phyloP scores from a whole-genome alignment of 2,888 invertebrate genomes.

The Allygus modestus region DNA sequence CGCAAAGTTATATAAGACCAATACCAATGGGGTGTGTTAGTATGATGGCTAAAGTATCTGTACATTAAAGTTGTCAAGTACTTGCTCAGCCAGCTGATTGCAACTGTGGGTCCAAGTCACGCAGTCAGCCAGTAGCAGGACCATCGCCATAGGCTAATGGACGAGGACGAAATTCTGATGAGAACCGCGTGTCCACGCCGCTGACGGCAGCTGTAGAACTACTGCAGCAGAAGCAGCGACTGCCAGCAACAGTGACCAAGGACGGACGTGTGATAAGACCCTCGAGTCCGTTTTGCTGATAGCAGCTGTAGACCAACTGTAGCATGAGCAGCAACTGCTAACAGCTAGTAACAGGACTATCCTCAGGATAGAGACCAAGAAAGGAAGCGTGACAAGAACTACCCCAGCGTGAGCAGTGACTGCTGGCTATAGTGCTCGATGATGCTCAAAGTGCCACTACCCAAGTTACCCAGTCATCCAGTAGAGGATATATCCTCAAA shows the following conservation, averaged over 20 bases:
- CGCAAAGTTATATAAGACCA: too few relatives aligned
- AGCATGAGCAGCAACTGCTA: too few relatives aligned
- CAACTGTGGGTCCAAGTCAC: too few relatives aligned
- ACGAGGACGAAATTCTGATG: conserved; percentile 21
- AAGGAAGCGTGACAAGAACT: background rate
- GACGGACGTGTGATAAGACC: too few relatives aligned
- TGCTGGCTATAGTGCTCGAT: background rate
- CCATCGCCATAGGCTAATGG: conserved; percentile 21
- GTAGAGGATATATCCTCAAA: background rate
- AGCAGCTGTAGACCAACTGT: too few relatives aligned
- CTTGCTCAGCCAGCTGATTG: too few relatives aligned
- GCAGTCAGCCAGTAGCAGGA: conserved; percentile 32
- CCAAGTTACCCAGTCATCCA: too few relatives aligned
- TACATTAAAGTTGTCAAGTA: too few relatives aligned
- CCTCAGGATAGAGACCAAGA: background rate
- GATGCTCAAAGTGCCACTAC: background rate
- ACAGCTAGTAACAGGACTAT: background rate
- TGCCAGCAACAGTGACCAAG: too few relatives aligned
- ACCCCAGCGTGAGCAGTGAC: background rate
- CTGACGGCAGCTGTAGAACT: conserved; percentile 29
- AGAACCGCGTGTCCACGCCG: conserved; percentile 41
- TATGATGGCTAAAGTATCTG: too few relatives aligned
- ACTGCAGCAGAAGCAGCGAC: conserved; percentile 29
- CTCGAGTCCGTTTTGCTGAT: too few relatives aligned
- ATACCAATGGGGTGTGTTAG: too few relatives aligned